phyloP scores from a whole-genome alignment of 2,113 vertebrate genomes.

The Pica pica region DNA sequence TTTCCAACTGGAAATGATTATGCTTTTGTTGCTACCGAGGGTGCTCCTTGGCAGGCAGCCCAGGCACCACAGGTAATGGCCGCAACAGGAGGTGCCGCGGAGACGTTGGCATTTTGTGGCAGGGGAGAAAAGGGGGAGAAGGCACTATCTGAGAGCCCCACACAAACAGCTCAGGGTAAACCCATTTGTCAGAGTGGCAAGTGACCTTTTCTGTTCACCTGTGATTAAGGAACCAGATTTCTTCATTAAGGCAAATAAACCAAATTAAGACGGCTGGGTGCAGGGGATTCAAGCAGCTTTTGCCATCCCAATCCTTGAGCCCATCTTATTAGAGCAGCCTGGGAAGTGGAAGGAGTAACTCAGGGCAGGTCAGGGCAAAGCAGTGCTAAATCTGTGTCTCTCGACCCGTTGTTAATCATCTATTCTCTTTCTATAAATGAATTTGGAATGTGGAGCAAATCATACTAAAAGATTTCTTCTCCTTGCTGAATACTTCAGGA shows the following conservation, averaged over 20 bases:
- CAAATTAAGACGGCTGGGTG: conserved; percentile 31
- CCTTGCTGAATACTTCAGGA: conserved; percentile 67
- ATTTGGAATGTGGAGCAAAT: conserved; percentile 71
- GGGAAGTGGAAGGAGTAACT: conserved; percentile 49
- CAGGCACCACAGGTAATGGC: conserved; percentile 58
- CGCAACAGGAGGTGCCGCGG: background rate
- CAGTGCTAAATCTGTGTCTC: conserved; percentile 51
- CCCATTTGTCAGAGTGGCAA: conserved; percentile 26
- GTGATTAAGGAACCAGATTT: conserved; percentile 39
- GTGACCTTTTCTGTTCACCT: conserved; percentile 37
- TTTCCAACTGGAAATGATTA: conserved; percentile 58
- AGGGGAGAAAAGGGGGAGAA: background rate
- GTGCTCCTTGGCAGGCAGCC: conserved; percentile 58
- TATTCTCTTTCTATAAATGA: conserved; percentile 65
- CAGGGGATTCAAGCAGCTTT: conserved; percentile 38
- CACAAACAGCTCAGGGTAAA: conserved; percentile 23
- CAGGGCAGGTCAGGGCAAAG: conserved; percentile 50
- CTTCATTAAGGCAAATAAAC: conserved; percentile 55
- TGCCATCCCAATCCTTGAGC: conserved; percentile 52
- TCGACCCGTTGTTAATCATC: conserved; percentile 68
- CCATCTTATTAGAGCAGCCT: conserved; percentile 54
- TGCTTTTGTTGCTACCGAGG: conserved; percentile 63
- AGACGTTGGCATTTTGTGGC: background rate
- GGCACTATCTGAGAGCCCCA: background rate
- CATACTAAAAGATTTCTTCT: conserved; percentile 60